These are phyloP conservation scores for Platorchestia sp. DNA, from an alignment of 1,140 invertebrate species.

Conservation along the genomic window DNA sequence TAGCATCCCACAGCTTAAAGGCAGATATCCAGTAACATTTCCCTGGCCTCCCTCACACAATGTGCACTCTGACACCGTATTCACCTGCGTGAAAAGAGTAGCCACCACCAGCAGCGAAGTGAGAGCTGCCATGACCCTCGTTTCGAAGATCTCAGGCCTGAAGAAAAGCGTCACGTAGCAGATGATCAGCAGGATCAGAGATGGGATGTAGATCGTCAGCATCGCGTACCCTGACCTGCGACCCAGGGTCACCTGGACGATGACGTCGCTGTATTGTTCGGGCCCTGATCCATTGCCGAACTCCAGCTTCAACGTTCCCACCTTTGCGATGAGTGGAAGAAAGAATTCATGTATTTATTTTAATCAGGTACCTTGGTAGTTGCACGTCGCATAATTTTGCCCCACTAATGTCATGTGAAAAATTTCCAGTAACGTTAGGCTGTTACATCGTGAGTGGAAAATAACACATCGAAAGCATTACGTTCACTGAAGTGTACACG, in stretches of 20 bases:
- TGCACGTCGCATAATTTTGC: too few species aligned
- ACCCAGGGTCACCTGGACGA: not conserved
- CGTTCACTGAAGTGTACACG: too few species aligned
- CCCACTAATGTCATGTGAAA: too few species aligned
- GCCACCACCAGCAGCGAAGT: slow-evolving; percentile 48
- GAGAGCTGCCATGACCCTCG: slow-evolving; percentile 49
- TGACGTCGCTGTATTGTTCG: not conserved
- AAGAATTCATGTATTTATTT: too few species aligned
- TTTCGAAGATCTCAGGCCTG: slow-evolving; percentile 54
- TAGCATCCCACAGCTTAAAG: too few species aligned
- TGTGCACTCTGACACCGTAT: not conserved
- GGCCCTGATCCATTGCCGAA: not conserved
- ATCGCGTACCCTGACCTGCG: slow-evolving; percentile 43
- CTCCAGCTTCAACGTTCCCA: not conserved
- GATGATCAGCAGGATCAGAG: slow-evolving; percentile 38
- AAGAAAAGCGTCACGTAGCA: slow-evolving; percentile 52
- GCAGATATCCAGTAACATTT: too few species aligned
- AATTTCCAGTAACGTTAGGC: too few species aligned
- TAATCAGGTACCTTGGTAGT: too few species aligned
- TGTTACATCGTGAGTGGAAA: too few species aligned
- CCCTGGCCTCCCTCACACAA: too few species aligned
- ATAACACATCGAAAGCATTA: too few species aligned
- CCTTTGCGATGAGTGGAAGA: not conserved
- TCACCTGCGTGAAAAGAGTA: slow-evolving; percentile 46
- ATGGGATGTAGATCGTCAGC: too few species aligned